Base-by-base conservation (phyloP, 1,140 invertebrate species). In the Aphaenogaster rudis region DNA sequence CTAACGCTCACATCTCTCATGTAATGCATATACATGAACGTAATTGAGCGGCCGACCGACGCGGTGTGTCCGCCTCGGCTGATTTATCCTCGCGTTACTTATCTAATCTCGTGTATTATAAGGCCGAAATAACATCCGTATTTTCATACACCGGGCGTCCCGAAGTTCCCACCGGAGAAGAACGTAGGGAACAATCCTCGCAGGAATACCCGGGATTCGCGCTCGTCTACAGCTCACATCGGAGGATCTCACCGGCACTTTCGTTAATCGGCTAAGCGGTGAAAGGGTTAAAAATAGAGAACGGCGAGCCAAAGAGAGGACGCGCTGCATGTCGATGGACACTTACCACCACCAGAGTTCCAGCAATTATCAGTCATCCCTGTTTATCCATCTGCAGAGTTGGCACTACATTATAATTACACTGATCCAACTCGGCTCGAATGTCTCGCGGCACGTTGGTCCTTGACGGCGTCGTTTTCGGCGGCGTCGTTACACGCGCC, bases 301-400 rank as follows among this genome's bases (percentile, higher is more conserved):
- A 48, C 42, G n/a, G 21, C 45, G 21, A 9, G 45, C 15, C 28
- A 15, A 17, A 21, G 28, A 21, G 8, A 54, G 28, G 4, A 61
- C 33, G 28, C 2, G 28, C 2, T 71, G 28, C 11, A n/a, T 64
- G 63, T 69, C 28, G 28, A 7, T 11, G 21, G 9, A 69, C 61
- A 96, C 96, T 96, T 94, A 96, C 96, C 96, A 95, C 96, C 96
- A 96, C 96, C 96, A 95, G 96, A 96, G 91, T 95, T 96, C 96
- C 96, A 96, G 93, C 96, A 95, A 95, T 96, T 96, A 95, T 96
- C 96, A 96, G 96, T 96, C 96, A 96, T 96, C 95, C 96, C 96
- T 96, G 95, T 95, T 94, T 95, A 94, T 95, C 95, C 95, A 95
- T 95, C 93, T 94, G 94, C 91, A 93, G 94, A 91, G 87, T 95